Evolutionary conservation across 2,113 vertebrate genomes (phyloP), one percentile per base, ranked within the genome.

Genomic region (Monopterus albus): DNA sequence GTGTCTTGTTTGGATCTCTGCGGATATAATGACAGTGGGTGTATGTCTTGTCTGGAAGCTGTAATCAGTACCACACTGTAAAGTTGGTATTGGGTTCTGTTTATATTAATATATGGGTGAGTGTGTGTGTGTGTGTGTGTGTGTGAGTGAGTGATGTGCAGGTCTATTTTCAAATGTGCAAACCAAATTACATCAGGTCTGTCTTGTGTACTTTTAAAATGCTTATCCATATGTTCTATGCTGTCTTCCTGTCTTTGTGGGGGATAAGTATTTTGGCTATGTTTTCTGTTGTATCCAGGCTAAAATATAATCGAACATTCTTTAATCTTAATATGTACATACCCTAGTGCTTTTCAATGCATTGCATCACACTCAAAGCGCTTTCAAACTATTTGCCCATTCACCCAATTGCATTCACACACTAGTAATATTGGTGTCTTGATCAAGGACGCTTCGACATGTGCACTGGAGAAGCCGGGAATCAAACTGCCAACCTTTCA

Each of bases 151-250:
- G 29, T 31, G 29, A 7, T 7, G 29, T 31, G 29, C 29, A 7
- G 29, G 29, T 7, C 2, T 57, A 6, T 47, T 72, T 75, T 77
- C 52, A 69, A 35, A 2, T 57, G n/a, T 33, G 31, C 33, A 36
- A 2, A 10, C 23, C 57, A n/a, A 29, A 66, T 85, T 83, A n/a
- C 80, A 75, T 85, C 83, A 83, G 68, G 56, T 25, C 4, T 11
- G 56, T 25, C 4, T 11, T 61, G 25, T 52, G 18, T 26, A 6
- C 63, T 20, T 38, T 25, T 52, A 47, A 21, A 46, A 33, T 35
- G 40, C 23, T 26, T 47, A 43, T 40, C 10, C 17, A 9, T 53
- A 51, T 75, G 65, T 74, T 67, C 17, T 35, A 0, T 21, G 10
- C 11, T 53, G 20, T 67, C 33, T 15, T 53, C n/a, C 31, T n/a